Percentiles rank a stretch among this genome's conserved stretches.
phyloP scores from a whole-genome alignment of 2,888 invertebrate genomes.

The Aporophyla nigra region DNA sequence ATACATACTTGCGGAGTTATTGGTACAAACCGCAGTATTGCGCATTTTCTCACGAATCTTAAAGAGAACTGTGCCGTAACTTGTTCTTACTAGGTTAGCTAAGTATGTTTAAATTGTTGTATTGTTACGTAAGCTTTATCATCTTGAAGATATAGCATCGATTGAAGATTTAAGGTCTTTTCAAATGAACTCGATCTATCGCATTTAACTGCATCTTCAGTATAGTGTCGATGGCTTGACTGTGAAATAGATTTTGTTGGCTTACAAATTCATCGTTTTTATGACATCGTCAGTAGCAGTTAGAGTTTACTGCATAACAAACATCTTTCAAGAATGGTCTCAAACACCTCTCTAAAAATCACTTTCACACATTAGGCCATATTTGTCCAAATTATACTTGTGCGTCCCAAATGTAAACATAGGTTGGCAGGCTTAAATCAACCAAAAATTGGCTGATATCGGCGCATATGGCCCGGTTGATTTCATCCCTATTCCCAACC shows the following conservation, averaged over 20 bases:
- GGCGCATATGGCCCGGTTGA: no score
- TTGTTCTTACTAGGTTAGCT: slow-evolving; percentile 28
- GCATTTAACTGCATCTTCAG: neutral
- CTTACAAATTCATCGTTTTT: no score
- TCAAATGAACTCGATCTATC: neutral
- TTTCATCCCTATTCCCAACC: no score
- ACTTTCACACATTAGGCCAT: neutral
- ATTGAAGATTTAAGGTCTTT: neutral
- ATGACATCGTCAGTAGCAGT: no score
- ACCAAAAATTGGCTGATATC: neutral
- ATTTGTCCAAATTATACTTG: neutral
- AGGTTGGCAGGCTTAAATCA: neutral
- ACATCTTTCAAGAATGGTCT: no score
- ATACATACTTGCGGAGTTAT: slow-evolving; percentile 36
- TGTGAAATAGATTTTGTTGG: no score
- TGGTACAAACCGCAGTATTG: slow-evolving; percentile 61
- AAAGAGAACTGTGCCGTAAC: slow-evolving; percentile 43
- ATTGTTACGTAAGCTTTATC: slow-evolving; percentile 22
- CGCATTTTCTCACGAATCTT: slow-evolving; percentile 71
- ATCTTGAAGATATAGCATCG: neutral
- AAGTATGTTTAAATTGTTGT: slow-evolving; percentile 17
- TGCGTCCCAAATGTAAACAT: neutral
- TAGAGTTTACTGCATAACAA: no score
- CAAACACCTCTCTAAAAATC: neutral
- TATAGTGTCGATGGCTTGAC: neutral